Conservation (phyloP, 1,140 invertebrate genomes). For the Drosophila sechellia region DNA sequence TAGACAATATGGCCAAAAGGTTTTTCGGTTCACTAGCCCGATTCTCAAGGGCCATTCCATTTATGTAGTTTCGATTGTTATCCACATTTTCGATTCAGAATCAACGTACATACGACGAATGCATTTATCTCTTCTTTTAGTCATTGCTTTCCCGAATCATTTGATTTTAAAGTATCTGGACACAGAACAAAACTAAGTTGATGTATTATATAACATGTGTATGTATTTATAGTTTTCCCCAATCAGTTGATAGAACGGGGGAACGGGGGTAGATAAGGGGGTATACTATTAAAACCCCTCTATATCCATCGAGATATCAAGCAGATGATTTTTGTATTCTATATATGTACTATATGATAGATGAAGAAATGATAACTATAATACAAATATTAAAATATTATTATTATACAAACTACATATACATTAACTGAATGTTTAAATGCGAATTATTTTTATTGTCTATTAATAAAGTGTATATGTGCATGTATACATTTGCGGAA, state of each 20-base stretch:
- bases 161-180: not conserved
- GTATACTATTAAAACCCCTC: not conserved
- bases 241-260: not conserved
- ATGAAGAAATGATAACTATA: slow-evolving; percentile 22
- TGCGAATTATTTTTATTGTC: slow-evolving; percentile 76
- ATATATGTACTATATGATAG: slow-evolving; percentile 29
- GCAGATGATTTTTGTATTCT: slow-evolving; percentile 43
- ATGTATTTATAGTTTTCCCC: slow-evolving; percentile 3
- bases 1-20: slow-evolving; percentile 8
- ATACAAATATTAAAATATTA: slow-evolving; percentile 28
- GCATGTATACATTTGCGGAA: slow-evolving; percentile 30
- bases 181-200: not conserved
- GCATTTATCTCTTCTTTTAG: slow-evolving; percentile 26
- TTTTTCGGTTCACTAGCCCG: slow-evolving; percentile 3
- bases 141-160: slow-evolving; percentile 4
- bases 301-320: slow-evolving; percentile 26
- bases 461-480: slow-evolving; percentile 36
- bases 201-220: not conserved
- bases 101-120: slow-evolving; percentile 4
- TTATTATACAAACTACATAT: slow-evolving; percentile 40
- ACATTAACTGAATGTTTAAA: slow-evolving; percentile 55
- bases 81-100: not conserved
- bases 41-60: not conserved
- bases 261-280: not conserved
- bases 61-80: slow-evolving; percentile 5